Evolutionary conservation across 2,113 vertebrate species (phyloP), one percentile per base, ranked within the genome.

Genomic region (Spea multiplicata): DNA sequence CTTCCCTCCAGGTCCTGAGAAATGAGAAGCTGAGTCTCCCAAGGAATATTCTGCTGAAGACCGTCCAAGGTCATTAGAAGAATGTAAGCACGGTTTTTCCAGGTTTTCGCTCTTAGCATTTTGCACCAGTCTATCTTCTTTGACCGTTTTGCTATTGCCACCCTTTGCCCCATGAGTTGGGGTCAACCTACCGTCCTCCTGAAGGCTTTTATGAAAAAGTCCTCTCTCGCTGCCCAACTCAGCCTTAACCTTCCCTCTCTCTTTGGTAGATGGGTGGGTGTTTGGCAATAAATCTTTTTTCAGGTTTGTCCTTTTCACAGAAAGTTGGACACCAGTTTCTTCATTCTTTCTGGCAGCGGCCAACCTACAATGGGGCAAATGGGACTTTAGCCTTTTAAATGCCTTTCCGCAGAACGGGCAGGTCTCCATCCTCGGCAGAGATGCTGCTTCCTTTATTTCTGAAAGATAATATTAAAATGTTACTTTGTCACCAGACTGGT

Each of bases 351-450:
- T 3, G 49, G 46, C 49, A 47, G 62, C 80, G 9, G 82, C 84
- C 84, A 88, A 83, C 68, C 91, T 97, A 86, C 96, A 98, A 72
- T 95, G 85, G 4, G 94, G 93, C 68, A 98, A 87, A 73, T 97
- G 96, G 4, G 90, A 81, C 67, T 96, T 97, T 53, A 98, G 85
- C 70, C 96, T 88, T 80, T 95, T 96, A 88, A 93, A 98, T 0
- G 88, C 83, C 79, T 91, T 93, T 67, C 84, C 91, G 66, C 96
- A 98, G 69, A 91, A 91, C 0, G 96, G 95, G 69, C 96, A 98
- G 3, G 82, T 81, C 81, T 97, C 92, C 89, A 75, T 82, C 5
- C 66, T 71, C 62, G 83, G 4, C 8, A 62, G 46, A 6, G 70
- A 12, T 3, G 64, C 9, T 10, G 52, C 50, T 12, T 45, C 71